Percentiles rank a stretch among this genome's conserved stretches.
phyloP scores from a whole-genome alignment of 2,797 vertebrate genomes.

The Todus mexicanus region DNA sequence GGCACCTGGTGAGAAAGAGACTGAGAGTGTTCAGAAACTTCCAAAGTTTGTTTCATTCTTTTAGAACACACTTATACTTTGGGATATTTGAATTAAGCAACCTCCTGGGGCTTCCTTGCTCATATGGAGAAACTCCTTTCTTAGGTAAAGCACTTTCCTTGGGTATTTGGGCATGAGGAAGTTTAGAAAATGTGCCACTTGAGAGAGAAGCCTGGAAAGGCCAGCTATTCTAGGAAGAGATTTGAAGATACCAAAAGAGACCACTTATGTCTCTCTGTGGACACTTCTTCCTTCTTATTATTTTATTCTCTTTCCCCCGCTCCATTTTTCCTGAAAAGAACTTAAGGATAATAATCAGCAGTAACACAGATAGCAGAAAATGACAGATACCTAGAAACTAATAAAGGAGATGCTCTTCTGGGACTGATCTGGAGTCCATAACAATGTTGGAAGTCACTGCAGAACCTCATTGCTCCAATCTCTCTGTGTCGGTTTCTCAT shows the following conservation, averaged over 20 bases:
- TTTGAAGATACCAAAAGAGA: background rate
- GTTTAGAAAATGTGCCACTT: background rate
- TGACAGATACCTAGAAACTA: background rate
- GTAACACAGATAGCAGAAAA: background rate
- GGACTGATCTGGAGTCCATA: background rate
- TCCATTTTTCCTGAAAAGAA: background rate
- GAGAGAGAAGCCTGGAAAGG: background rate
- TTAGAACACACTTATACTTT: background rate
- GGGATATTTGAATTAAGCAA: constrained; percentile 41
- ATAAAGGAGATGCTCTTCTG: background rate
- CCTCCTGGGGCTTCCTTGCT: constrained; percentile 17
- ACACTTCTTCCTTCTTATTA: background rate
- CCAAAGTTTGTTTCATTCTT: background rate
- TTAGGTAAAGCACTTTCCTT: background rate
- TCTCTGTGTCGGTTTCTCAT: background rate
- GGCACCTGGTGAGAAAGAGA: background rate
- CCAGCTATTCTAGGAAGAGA: background rate
- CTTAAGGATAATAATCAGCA: background rate
- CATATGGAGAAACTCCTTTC: background rate
- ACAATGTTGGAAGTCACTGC: background rate
- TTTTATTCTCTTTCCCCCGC: background rate
- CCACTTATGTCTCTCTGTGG: background rate
- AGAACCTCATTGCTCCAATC: background rate
- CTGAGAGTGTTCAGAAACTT: background rate
- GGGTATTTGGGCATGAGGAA: background rate